Evolutionary conservation across 1,140 invertebrate species (phyloP), one percentile per base, ranked within the genome.

Genomic region (Drosophila mauritiana): DNA sequence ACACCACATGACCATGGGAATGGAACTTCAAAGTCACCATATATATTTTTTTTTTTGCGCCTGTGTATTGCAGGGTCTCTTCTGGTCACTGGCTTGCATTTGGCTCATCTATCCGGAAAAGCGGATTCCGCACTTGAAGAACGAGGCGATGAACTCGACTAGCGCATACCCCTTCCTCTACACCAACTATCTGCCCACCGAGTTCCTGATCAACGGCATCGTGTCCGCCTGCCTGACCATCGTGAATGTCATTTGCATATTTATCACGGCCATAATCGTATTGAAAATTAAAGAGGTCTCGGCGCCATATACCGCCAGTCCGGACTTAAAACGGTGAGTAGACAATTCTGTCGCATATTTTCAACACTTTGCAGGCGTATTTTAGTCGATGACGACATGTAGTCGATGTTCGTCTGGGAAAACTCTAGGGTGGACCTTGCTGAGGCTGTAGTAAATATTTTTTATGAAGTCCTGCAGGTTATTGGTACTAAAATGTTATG

Each of bases 241-340:
- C 27, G 93, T 98, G 5, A 97, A 98, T 91, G 96, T 98, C 34
- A 94, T 96, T 78, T 97, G 96, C 91, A 97, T 98, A 82, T 96
- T 97, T 80, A 94, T 97, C 69, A 96, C 96, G 22, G 96, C 96
- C 2, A 95, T 97, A 74, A 94, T 97, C 61, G 95, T 97, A 17
- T 89, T 97, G 22, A 97, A 97, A 94, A 96, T 97, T 59, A 98
- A 98, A 92, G 97, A 97, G 93, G 96, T 97, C 0, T 96, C 96
- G 0, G 95, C 95, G 1, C 97, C 97, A 0, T 95, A 96, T 57
- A 96, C 95, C 0, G 96, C 95, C 1, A 95, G 95, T 53, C 94
- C 96, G 42, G 94, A 95, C 89, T 93, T 96, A 31, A 94, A 95
- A 73, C 92, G 95, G 56, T 98, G 64, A 90, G 89, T 92, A 56